These are phyloP conservation scores for Brenthis hecate DNA, from an alignment of 2,888 invertebrate species.

Conservation along the genomic window DNA sequence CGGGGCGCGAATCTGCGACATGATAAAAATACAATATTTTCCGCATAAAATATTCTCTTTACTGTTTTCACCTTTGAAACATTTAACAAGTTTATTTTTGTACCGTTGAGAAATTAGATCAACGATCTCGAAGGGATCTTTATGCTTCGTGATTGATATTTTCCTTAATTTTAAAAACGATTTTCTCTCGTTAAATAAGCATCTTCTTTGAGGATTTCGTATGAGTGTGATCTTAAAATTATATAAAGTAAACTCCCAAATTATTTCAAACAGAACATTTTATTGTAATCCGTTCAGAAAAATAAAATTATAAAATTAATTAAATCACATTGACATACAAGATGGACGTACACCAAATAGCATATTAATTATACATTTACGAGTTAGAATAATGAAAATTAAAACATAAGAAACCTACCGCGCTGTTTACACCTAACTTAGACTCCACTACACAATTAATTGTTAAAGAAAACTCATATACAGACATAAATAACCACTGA, in stretches of 20 bases:
- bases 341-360: conserved; percentile 81
- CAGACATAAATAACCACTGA: conserved; percentile 76
- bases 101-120: conserved; percentile 28
- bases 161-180: conserved; percentile 5
- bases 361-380: conserved; percentile 71
- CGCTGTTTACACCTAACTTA: conserved; percentile 70
- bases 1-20: conserved; percentile 67
- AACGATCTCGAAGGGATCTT: conserved; percentile 22
- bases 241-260: conserved; percentile 60
- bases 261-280: conserved; percentile 82
- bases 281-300: conserved; percentile 82
- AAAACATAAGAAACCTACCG: conserved; percentile 65
- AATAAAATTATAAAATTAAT: conserved; percentile 76
- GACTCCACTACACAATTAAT: conserved; percentile 71
- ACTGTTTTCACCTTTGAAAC: conserved; percentile 43
- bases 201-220: conserved; percentile 18
- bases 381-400: conserved; percentile 69
- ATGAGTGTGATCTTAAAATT: conserved; percentile 25
- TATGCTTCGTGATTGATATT: conserved; percentile 14
- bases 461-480: conserved; percentile 73
- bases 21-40: conserved; percentile 74
- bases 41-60: conserved; percentile 42
- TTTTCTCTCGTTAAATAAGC: conserved; percentile 1
- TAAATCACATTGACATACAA: conserved; percentile 81
- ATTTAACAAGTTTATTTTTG: conserved; percentile 47